A percentile compares a stretch with the other conserved stretches of the same genome.
Conservation (phyloP, 2,113 vertebrate species). For the Thamnophis sirtalis region DNA sequence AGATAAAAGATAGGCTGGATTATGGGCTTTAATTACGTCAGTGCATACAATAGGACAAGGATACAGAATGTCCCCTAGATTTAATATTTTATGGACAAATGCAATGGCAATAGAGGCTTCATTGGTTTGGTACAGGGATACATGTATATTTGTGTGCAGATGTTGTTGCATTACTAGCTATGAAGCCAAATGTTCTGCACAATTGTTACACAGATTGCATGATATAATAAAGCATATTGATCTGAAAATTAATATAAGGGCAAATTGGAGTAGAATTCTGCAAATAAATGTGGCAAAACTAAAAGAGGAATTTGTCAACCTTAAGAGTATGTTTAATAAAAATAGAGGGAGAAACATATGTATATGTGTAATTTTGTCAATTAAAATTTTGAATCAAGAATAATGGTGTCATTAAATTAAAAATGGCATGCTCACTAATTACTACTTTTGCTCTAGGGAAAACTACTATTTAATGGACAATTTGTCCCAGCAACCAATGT, state of each 20-base stretch:
- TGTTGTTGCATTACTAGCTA: not conserved
- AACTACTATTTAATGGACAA: constrained; percentile 36
- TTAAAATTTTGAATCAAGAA: not conserved
- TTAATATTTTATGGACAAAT: not conserved
- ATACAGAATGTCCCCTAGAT: not conserved
- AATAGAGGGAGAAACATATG: not conserved
- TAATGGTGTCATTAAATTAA: not conserved
- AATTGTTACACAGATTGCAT: not conserved
- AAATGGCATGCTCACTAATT: not conserved
- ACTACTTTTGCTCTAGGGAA: not conserved
- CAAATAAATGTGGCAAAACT: not conserved
- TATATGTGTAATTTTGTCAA: not conserved
- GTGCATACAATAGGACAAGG: not conserved
- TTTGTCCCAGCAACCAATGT: constrained; percentile 16
- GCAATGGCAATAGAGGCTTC: not conserved
- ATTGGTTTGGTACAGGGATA: not conserved
- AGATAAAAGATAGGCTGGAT: not conserved
- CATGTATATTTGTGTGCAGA: not conserved
- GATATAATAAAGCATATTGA: not conserved
- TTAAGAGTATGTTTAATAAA: not conserved
- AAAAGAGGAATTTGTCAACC: not conserved
- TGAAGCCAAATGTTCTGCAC: not conserved
- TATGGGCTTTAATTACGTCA: not conserved
- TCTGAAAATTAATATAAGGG: not conserved
- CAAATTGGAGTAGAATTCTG: not conserved